Evolutionary conservation across 2,888 invertebrate species (phyloP), one percentile per base, ranked within the genome.

Genomic region (Apocheima hispidaria): DNA sequence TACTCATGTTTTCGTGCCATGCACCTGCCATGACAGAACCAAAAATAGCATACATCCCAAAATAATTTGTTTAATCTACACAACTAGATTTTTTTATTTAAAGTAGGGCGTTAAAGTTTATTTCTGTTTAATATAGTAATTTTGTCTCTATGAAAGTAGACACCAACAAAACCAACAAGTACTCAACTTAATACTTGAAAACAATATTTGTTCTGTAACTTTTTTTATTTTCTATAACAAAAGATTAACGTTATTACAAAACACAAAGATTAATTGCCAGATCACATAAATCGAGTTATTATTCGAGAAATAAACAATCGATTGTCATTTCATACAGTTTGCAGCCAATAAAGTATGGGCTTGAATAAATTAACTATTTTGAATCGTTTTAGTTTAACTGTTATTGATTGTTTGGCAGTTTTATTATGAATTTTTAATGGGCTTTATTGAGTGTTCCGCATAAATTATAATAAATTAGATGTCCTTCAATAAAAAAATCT

Each of bases 291-390:
- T 86, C 88, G 88, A 71, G 57, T 60, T 49, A 53, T 58, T 51
- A 56, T 52, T 33, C 18, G 30, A 35, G 69, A 75, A 68, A 72
- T 63, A 83, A 81, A 83, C 79, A 86, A 86, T 84, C 82, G 85
- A 87, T 83, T 78, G 81, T 73, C 74, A 71, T 78, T 78, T 78
- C 75, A 77, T 77, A 77, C 77, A 84, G 80, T 92, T 92, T 81
- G 69, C 90, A 91, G 91, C 83, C 88, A 86, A 91, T 92, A 92
- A 92, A 92, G 83, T 65, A 58, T 78, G 84, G 86, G 86, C 84
- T 86, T 88, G 92, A 90, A 92, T 91, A 89, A 87, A 91, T 92
- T 92, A 90, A 83, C 74, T 68, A 69, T 68, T 71, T 77, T 74
- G 14, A 48, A 52, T 68, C 65, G 65, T 73, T 41, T n/a, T 70